A percentile compares a stretch with the other conserved stretches of the same genome.
phyloP scores from a whole-genome alignment of 2,888 invertebrate species.

The Agrypnus murinus region DNA sequence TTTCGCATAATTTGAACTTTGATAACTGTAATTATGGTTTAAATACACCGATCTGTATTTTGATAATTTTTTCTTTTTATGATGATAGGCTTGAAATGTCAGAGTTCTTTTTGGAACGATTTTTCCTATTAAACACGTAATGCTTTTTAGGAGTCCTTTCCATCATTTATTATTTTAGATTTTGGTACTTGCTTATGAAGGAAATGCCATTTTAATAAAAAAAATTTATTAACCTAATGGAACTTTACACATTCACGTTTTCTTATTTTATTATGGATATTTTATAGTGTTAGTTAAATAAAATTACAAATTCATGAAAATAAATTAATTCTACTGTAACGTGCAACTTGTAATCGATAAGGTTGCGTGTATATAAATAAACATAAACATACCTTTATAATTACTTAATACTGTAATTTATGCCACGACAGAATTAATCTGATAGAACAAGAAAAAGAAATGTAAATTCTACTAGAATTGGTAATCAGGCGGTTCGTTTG shows the following conservation, averaged over 20 bases:
- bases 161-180: no score
- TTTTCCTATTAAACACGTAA: slow-evolving; percentile 5
- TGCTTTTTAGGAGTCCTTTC: background rate
- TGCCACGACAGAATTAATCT: slow-evolving; percentile 52
- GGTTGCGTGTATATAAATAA: slow-evolving; percentile 60
- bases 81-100: background rate
- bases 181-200: no score
- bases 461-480: slow-evolving; percentile 49
- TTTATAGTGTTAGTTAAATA: slow-evolving; percentile 48
- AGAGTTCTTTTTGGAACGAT: slow-evolving; percentile 5
- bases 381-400: slow-evolving; percentile 59
- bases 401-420: slow-evolving; percentile 60
- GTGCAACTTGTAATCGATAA: slow-evolving; percentile 54
- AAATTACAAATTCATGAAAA: slow-evolving; percentile 51
- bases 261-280: slow-evolving; percentile 30
- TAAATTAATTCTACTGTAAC: slow-evolving; percentile 51
- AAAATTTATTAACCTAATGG: slow-evolving; percentile 13
- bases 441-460: slow-evolving; percentile 51
- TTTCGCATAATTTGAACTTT: slow-evolving; percentile 20
- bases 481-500: slow-evolving; percentile 41
- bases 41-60: slow-evolving; percentile 6
- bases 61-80: background rate
- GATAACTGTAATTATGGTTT: slow-evolving; percentile 24
- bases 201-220: slow-evolving; percentile 10
- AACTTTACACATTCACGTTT: slow-evolving; percentile 28